Percentiles rank a stretch among this genome's conserved stretches.
Conservation (phyloP, 2,113 vertebrate species). For the Trichechus manatus region DNA sequence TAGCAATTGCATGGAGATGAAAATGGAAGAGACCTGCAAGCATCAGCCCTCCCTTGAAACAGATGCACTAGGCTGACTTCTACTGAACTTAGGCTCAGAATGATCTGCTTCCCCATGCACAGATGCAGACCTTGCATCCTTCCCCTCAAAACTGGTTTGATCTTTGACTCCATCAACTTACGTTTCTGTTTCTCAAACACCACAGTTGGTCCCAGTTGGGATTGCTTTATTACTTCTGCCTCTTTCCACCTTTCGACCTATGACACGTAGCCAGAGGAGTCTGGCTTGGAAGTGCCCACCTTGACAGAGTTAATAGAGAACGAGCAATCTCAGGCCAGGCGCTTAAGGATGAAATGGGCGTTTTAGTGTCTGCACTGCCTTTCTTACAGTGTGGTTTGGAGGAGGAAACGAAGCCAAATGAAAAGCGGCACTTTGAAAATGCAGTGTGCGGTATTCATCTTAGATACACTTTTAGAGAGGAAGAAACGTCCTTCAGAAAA, state of each 20-base stretch:
- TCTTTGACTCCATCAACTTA: neutral
- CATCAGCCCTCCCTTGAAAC: neutral
- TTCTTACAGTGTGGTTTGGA: neutral
- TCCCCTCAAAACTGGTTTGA: neutral
- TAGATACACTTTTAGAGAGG: neutral
- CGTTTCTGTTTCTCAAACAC: neutral
- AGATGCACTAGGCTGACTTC: neutral
- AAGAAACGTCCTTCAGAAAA: neutral
- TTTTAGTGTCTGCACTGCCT: neutral
- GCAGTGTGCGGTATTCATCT: neutral
- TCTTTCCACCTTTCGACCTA: neutral
- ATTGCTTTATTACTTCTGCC: neutral
- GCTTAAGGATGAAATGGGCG: neutral
- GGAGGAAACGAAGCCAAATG: neutral
- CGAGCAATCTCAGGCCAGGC: neutral
- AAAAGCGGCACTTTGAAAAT: constrained; percentile 12
- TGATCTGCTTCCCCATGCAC: rapidly evolving
- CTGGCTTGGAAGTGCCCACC: neutral
- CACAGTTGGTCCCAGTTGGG: neutral
- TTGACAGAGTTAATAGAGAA: neutral
- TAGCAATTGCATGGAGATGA: neutral
- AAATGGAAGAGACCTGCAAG: neutral
- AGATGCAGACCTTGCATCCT: neutral
- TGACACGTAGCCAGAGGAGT: neutral
- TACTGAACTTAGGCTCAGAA: neutral